Percentiles rank a stretch among this genome's conserved stretches.
Evolutionary conservation across 2,113 vertebrate genomes (phyloP).

Genomic region (Candoia aspera): DNA sequence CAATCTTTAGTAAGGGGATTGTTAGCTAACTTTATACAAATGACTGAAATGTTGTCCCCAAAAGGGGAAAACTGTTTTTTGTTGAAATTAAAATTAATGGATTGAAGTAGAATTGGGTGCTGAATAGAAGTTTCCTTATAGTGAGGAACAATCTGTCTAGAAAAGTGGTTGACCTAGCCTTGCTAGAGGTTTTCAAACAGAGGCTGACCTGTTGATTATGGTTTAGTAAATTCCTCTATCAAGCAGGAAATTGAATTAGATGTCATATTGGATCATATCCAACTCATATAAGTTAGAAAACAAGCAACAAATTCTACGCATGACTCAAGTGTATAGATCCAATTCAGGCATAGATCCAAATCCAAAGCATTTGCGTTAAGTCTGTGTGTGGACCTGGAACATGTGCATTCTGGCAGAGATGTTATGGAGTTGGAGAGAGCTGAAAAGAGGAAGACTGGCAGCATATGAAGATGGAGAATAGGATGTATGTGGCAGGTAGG

Average conservation of each 20-base stretch:
- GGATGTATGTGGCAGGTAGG: background rate
- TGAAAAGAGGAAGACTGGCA: background rate
- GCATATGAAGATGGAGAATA: background rate
- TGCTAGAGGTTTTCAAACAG: background rate
- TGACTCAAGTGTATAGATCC: background rate
- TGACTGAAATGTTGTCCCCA: background rate
- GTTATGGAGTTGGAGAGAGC: background rate
- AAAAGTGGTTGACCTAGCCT: background rate
- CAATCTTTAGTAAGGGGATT: background rate
- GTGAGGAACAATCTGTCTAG: background rate
- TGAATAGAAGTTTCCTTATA: background rate
- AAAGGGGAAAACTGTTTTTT: background rate
- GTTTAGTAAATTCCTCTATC: background rate
- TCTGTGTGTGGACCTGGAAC: background rate
- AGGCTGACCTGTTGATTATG: background rate
- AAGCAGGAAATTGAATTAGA: background rate
- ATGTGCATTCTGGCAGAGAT: background rate
- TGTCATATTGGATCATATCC: background rate
- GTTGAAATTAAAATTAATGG: background rate
- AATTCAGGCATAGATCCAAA: background rate
- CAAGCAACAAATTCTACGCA: background rate
- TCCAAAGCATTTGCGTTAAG: background rate
- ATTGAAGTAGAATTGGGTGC: background rate
- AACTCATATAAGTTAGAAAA: background rate
- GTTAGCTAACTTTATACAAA: background rate